phyloP scores from a whole-genome alignment of 1,140 invertebrate species.

The Cotesia glomerata region DNA sequence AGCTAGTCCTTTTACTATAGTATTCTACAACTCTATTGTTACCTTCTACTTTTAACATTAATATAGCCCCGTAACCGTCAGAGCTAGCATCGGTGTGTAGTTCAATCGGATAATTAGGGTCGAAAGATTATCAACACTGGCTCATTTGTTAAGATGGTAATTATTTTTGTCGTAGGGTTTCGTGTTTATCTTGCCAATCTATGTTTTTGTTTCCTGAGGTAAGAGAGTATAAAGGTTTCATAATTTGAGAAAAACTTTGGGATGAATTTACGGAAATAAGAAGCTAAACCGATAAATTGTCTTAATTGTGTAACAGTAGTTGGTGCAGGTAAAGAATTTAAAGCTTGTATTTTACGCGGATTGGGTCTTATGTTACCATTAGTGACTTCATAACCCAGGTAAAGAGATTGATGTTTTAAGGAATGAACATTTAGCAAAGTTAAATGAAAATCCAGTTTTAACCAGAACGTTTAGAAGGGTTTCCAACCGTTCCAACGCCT shows the following conservation, averaged over 20 bases:
- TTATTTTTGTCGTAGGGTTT: not conserved
- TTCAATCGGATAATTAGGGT: conserved; percentile 13
- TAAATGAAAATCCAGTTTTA: too few species aligned
- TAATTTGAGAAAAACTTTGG: not conserved
- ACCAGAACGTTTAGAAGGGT: too few species aligned
- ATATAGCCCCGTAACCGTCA: conserved; percentile 7
- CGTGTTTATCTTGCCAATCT: not conserved
- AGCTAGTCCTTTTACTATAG: conserved; percentile 16
- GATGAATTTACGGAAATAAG: conserved; percentile 15
- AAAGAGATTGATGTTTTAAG: too few species aligned
- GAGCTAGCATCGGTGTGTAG: conserved; percentile 9
- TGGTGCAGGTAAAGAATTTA: conserved; percentile 27
- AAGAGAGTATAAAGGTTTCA: conserved; percentile 29
- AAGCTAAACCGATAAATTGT: conserved; percentile 24
- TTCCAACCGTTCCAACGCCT: too few species aligned
- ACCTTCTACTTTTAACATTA: conserved; percentile 10
- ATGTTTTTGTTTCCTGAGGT: not conserved
- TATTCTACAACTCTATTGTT: conserved; percentile 1
- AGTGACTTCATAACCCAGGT: too few species aligned
- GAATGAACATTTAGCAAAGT: too few species aligned
- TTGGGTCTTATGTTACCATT: too few species aligned
- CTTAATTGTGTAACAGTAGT: conserved; percentile 31
- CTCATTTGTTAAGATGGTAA: not conserved
- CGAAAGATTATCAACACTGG: conserved; percentile 8
- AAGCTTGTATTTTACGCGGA: conserved; percentile 33